Evolutionary conservation across 2,888 invertebrate genomes (phyloP).

Genomic region (Blastobasis adustella): DNA sequence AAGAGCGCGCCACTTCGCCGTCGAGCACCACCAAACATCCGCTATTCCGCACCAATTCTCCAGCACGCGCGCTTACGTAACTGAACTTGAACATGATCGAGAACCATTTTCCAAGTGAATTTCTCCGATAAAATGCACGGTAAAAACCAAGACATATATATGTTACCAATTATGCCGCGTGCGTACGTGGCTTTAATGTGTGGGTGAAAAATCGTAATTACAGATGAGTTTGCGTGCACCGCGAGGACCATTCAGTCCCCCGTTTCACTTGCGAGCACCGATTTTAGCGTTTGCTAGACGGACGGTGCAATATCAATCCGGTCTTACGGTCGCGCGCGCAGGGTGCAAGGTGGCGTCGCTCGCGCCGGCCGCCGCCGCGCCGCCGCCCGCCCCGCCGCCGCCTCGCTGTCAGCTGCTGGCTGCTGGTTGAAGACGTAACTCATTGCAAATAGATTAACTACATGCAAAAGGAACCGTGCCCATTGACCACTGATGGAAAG

Average conservation of each 20-base stretch:
- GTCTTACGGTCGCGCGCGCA: conserved; percentile 17
- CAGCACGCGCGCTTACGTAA: conserved; percentile 72
- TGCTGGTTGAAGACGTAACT: conserved; percentile 30
- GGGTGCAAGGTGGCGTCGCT: conserved; percentile 34
- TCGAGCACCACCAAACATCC: conserved; percentile 72
- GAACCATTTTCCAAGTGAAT: conserved; percentile 74
- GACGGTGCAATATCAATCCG: not conserved
- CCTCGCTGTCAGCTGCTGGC: conserved; percentile 2
- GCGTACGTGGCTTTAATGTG: conserved; percentile 32
- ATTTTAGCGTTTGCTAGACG: conserved; percentile 28
- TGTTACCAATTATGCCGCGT: conserved; percentile 44
- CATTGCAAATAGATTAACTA: conserved; percentile 12
- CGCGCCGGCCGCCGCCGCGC: conserved; percentile 22
- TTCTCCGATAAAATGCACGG: conserved; percentile 72
- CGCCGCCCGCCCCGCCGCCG: conserved; percentile 31
- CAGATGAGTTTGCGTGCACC: conserved; percentile 45
- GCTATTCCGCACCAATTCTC: conserved; percentile 75
- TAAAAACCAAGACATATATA: conserved; percentile 66
- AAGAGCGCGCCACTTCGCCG: conserved; percentile 66
- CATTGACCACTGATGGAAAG: conserved; percentile 50
- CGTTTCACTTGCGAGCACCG: conserved; percentile 51
- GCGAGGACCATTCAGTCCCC: conserved; percentile 40
- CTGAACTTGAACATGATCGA: conserved; percentile 75
- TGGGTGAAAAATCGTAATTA: conserved; percentile 48
- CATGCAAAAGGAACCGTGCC: conserved; percentile 41